Evolutionary conservation across 1,140 invertebrate genomes (phyloP).

Genomic region (Drosophila ficusphila): DNA sequence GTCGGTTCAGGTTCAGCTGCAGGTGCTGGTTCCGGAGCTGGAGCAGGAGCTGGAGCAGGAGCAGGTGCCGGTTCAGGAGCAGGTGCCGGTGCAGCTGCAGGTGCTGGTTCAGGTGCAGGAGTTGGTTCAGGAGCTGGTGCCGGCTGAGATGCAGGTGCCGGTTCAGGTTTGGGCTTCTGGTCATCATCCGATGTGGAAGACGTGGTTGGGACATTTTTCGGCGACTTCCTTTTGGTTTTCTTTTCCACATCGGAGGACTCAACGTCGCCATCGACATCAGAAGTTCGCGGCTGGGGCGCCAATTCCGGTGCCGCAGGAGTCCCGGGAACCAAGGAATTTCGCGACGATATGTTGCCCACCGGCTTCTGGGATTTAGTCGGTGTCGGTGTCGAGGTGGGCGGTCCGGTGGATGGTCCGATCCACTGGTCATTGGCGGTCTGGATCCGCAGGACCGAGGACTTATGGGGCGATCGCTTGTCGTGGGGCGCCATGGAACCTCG

Average conservation of each 20-base stretch:
- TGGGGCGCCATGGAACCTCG: not conserved
- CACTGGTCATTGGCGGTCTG: not conserved
- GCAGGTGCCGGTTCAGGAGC: not conserved
- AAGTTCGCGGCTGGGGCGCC: not conserved
- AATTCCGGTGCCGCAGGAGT: not conserved
- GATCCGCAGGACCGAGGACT: not conserved
- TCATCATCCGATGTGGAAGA: not conserved
- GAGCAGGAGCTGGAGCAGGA: not conserved
- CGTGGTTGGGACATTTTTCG: not conserved
- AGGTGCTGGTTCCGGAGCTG: no score
- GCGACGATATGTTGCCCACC: not conserved
- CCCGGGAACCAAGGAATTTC: not conserved
- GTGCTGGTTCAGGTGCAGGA: not conserved
- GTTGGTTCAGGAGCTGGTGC: no score
- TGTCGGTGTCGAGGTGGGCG: no score
- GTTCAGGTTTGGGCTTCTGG: no score
- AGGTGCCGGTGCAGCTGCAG: no score
- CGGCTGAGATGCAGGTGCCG: no score
- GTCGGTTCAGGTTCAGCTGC: not conserved
- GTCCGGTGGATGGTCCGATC: not conserved
- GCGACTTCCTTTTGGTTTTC: not conserved
- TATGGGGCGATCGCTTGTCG: not conserved
- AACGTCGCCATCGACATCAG: not conserved
- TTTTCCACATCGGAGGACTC: conserved; percentile 3
- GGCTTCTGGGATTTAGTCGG: no score